Conservation (phyloP, 2,797 vertebrate genomes). For the Enteromius anoplus region DNA sequence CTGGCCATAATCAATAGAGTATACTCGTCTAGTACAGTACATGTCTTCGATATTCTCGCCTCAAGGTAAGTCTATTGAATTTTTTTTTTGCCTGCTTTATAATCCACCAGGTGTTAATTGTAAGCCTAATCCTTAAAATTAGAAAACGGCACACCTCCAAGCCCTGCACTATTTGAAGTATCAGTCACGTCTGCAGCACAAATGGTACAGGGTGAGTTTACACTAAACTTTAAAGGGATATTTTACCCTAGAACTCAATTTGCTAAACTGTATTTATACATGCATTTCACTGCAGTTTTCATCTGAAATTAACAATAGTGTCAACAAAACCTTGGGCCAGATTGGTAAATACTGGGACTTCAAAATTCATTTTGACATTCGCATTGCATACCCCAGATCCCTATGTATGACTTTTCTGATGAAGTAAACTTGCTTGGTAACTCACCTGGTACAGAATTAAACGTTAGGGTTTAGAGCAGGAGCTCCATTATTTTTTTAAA, state of each 20-base stretch:
- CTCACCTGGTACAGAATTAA: background rate
- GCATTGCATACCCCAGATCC: background rate
- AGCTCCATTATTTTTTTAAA: background rate
- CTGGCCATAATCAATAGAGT: constrained; percentile 7
- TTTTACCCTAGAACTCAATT: background rate
- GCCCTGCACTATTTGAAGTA: background rate
- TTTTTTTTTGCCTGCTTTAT: background rate
- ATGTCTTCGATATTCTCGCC: background rate
- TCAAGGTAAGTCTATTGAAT: background rate
- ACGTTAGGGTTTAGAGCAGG: background rate
- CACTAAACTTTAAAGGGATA: background rate
- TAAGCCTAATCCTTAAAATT: background rate
- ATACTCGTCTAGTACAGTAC: background rate
- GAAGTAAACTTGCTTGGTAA: background rate
- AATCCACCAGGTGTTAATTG: background rate
- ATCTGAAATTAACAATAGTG: background rate
- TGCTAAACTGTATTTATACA: background rate
- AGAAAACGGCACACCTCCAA: background rate
- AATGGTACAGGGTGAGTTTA: background rate
- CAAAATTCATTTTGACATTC: background rate
- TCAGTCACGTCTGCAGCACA: background rate
- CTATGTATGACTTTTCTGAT: background rate
- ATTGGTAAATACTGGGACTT: background rate
- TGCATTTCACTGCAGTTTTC: background rate
- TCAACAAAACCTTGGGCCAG: background rate